Percentiles rank a stretch among this genome's conserved stretches.
These are phyloP conservation scores for Hydractinia echinata DNA, from an alignment of 30 jellyfish, hydroid and myxozoan species.

Conservation along the genomic window DNA sequence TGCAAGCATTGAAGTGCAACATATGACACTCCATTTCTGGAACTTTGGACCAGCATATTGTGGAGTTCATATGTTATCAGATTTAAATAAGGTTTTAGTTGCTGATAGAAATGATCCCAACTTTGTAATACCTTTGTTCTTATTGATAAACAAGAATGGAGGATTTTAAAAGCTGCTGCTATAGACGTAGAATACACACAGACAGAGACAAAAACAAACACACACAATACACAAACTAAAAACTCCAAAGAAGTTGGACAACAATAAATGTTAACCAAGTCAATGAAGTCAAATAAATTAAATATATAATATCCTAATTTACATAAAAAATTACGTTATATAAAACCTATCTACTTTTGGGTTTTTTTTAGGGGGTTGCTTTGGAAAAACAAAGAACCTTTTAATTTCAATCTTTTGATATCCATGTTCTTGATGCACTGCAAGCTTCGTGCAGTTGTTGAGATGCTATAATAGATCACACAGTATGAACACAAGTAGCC, in stretches of 20 bases:
- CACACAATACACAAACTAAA: neutral
- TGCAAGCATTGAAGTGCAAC: too few relatives aligned
- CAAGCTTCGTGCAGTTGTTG: conserved; percentile 29
- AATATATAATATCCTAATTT: neutral
- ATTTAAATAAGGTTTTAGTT: too few relatives aligned
- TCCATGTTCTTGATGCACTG: conserved; percentile 22
- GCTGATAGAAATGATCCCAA: too few relatives aligned
- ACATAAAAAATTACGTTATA: neutral
- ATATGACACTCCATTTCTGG: too few relatives aligned
- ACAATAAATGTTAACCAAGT: conserved; percentile 3
- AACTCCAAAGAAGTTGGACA: conserved; percentile 16
- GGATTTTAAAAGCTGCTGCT: conserved; percentile 17
- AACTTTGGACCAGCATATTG: too few relatives aligned
- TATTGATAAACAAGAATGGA: neutral
- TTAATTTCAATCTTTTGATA: conserved; percentile 32
- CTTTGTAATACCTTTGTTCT: too few relatives aligned
- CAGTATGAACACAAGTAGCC: conserved; percentile 34
- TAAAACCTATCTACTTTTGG: neutral
- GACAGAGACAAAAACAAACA: neutral
- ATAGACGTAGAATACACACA: neutral
- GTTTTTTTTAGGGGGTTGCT: conserved; percentile 29
- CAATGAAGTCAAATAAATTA: conserved; percentile 6
- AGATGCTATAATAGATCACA: conserved; percentile 48
- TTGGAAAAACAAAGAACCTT: conserved; percentile 48
- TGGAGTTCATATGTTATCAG: too few relatives aligned